phyloP scores from a whole-genome alignment of 1,140 invertebrate genomes.

The Planococcus citri region DNA sequence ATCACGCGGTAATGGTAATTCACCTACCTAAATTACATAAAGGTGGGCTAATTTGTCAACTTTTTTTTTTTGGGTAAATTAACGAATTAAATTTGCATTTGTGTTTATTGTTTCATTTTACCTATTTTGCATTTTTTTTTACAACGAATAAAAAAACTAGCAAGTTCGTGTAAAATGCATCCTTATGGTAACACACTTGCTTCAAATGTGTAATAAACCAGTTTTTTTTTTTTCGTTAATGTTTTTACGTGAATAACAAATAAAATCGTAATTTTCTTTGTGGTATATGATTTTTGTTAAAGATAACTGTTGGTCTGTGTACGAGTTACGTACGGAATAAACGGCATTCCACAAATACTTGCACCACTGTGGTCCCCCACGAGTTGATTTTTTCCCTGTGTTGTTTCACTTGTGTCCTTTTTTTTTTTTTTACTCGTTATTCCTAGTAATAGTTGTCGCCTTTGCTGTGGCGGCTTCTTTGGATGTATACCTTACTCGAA shows the following conservation, averaged over 20 bases:
- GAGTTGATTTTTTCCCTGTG: not conserved
- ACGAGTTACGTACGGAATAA: not conserved
- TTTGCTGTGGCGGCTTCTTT: not conserved
- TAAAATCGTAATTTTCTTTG: slow-evolving; percentile 8
- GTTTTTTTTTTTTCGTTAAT: slow-evolving; percentile 8
- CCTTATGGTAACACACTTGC: not conserved
- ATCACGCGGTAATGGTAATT: no score
- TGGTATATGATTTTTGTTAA: slow-evolving; percentile 4
- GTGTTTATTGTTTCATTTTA: no score
- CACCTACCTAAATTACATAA: no score
- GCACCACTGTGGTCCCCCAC: not conserved
- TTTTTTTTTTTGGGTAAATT: no score
- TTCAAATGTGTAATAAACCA: not conserved
- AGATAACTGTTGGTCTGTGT: slow-evolving; percentile 2
- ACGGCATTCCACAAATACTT: not conserved
- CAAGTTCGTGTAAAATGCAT: not conserved
- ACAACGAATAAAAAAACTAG: not conserved
- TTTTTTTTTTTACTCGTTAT: not conserved
- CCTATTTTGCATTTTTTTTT: no score
- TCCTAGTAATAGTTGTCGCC: not conserved
- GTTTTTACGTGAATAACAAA: slow-evolving; percentile 7
- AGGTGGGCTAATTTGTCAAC: no score
- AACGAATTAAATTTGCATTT: not conserved
- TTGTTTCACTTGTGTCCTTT: not conserved
- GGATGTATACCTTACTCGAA: no score